Evolutionary conservation across 2,113 vertebrate genomes (phyloP), one percentile per base, ranked within the genome.

Genomic region (Peromyscus leucopus): DNA sequence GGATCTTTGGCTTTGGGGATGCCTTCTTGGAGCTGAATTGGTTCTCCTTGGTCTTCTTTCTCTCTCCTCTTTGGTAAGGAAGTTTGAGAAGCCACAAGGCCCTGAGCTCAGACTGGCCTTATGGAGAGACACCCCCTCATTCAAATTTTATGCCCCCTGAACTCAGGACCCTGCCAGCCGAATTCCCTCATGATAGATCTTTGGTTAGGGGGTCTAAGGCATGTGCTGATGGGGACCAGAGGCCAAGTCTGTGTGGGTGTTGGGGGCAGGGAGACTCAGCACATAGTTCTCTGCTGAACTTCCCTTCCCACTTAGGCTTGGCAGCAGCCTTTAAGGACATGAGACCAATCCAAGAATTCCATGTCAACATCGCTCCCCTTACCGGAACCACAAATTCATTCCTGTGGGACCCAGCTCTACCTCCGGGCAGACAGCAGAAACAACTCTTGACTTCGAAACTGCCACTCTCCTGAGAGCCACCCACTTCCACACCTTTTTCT

Each of bases 321-420:
- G 95, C 96, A 84, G 97, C 95, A 95, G 95, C 97, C 94, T 96
- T 96, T 83, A 89, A 95, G 65, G 89, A 97, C 96, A 94, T 51
- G 46, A 95, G 59, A 83, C 96, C 93, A 96, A 75, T 95, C 93
- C 96, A 98, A 95, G 94, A 97, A 87, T 94, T 94, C 59, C 82
- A 39, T 87, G 97, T 97, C 96, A 95, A 98, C 97, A 96, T 67
- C 1, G 0, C 75, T 94, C 71, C 85, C 89, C 80, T 97, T 94
- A 91, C 96, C 71, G 94, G 94, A 97, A 98, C 96, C 91, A 7
- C 96, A 94, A 80, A 88, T 10, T 39, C 75, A 89, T 96, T 74
- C 96, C 85, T 57, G 63, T 89, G 93, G 97, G 97, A 95, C 92
- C 69, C 89, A 95, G 96, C 96, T 97, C 63, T 90, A 92, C 97